A percentile compares a stretch with the other conserved stretches of the same genome.
Conservation (phyloP, 1,140 invertebrate species). For the Chionoecetes opilio region DNA sequence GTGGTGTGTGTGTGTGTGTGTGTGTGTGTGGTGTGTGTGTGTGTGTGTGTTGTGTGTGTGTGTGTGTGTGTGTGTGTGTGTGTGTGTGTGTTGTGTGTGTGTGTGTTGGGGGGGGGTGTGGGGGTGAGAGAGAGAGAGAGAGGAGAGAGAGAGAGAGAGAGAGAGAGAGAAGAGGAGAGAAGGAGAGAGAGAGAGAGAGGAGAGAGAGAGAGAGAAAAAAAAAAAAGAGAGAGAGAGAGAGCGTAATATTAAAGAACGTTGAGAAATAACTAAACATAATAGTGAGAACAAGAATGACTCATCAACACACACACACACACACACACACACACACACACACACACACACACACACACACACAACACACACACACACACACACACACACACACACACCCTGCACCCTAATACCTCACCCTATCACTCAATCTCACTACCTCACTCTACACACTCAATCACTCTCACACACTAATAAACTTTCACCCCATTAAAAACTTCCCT, state of each 20-base stretch:
- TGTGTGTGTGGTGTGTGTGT: conserved; percentile 8
- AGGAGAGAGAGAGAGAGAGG: conserved; percentile 9
- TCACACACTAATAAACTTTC: background rate
- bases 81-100: background rate
- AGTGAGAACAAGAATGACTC: conserved; percentile 41
- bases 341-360: background rate
- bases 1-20: conserved; percentile 39
- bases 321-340: background rate
- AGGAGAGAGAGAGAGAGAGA: conserved; percentile 43
- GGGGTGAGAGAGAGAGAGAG: conserved; percentile 24
- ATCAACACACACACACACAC: background rate
- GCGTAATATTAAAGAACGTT: background rate
- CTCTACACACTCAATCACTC: background rate
- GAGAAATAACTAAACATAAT: conserved; percentile 16
- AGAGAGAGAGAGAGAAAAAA: background rate
- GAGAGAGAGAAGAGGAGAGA: conserved; percentile 28
- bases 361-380: background rate
- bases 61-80: background rate
- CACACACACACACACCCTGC: background rate
- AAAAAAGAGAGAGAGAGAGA: conserved; percentile 44
- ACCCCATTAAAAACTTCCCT: background rate
- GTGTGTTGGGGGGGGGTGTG: background rate
- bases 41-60: background rate
- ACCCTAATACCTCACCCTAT: background rate
- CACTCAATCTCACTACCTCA: background rate